Base-by-base conservation (phyloP, 2,113 vertebrate genomes). In the Rhea pennata region DNA sequence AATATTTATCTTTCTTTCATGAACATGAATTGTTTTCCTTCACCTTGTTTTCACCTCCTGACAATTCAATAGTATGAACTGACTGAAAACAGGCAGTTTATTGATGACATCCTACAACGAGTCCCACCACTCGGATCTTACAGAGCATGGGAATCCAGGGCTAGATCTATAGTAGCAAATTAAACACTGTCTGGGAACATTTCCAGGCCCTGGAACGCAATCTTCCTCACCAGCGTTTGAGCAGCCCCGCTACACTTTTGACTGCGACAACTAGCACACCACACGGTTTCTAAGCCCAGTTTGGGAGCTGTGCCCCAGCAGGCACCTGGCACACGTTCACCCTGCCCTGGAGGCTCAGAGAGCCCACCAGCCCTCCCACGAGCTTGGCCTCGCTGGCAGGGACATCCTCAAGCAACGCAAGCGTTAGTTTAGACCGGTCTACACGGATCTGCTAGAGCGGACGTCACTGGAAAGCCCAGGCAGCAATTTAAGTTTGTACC, bases 91-190 rank as follows among this genome's bases (percentile, higher is more conserved):
- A 36, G 20, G 7, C 2, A 39, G 15, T 72, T 53, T 51, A 20
- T 42, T 26, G 31, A 9, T 14, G 46, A 59, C 5, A 2, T 84
- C 27, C 26, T 16, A 5, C 36, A 21, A 64, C 11, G 26, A 1
- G 5, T 80, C 59, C 39, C 19, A 8, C 6, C 26, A 9, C 1
- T 70, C 19, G 79, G 4, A 12, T 46, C 10, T 77, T 4, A 3
- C 4, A 2, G 13, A 73, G 12, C 5, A 31, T 39, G 56, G 44
- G 0, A 5, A 9, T 4, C 12, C 42, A n/a, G 4, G 6, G 1
- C 62, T 61, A 80, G n/a, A 8, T 8, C 20, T 65, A 5, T 27
- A n/a, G 2, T 5, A 70, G n/a, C 7, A 90, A 69, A 31, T 33
- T 46, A 42, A 50, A 65, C 6, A 73, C 26, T 5, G 2, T 53